Base-by-base conservation (phyloP, 2,888 invertebrate genomes). In the Drosophila paranaensis region DNA sequence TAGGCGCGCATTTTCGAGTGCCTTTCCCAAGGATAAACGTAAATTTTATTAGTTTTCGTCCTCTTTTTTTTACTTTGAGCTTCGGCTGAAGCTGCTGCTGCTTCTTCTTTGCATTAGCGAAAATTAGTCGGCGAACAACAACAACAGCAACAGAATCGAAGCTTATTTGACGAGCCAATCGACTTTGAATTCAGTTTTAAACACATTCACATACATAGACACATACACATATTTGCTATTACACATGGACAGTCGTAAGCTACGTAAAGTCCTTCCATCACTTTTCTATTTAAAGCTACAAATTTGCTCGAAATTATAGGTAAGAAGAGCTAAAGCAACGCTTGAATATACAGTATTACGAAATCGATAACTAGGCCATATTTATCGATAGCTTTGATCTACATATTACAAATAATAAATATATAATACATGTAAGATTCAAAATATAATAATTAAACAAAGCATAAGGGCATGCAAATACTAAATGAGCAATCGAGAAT, bases 1-100 rank as follows among this genome's bases (percentile, higher is more conserved):
- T 84, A 84, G 89, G 83, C 89, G 89, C 89, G 81, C 81, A 88
- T 84, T 88, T 86, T 88, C 87, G 78, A 84, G 89, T 84, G 85
- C 85, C 79, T 84, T 79, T 88, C 72, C 76, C 77, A 87, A 77
- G 89, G 89, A 88, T 87, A 81, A 85, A 88, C 88, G 88, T 88
- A 88, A 89, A 87, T 87, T 87, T 87, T 87, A 89, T 87, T 87
- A 87, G 87, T 87, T 86, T 87, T 77, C 48, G 48, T 71, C 71
- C 56, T 9, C 53, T 50, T 64, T 55, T 45, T 60, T 13, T 61
- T 35, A 8, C 20, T 35, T 56, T 42, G 13, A 46, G n/a, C 16
- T 55, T 16, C 43, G 13, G 13, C 30, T 54, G 27, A 64, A 67
- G 55, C 61, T 68, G 54, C 16, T 57, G 43, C 67, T 70, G 56